phyloP scores from a whole-genome alignment of 2,888 invertebrate genomes.

The Apamea anceps region DNA sequence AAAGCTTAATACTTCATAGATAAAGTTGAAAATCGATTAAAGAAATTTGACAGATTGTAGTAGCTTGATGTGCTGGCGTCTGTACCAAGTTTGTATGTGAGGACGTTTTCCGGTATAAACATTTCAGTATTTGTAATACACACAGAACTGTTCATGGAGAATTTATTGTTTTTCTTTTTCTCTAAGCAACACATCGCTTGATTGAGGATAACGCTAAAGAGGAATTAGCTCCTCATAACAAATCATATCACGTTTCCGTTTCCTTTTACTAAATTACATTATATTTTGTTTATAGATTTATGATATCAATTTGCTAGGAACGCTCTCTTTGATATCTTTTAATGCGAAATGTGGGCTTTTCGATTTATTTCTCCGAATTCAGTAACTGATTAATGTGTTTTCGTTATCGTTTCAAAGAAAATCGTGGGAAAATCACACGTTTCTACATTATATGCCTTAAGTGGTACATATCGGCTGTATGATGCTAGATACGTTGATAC shows the following conservation, averaged over 20 bases:
- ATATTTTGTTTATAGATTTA: conserved; percentile 62
- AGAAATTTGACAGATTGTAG: no score
- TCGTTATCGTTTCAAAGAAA: conserved; percentile 36
- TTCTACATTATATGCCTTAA: neutral
- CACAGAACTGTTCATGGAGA: conserved; percentile 58
- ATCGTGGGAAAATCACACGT: conserved; percentile 30
- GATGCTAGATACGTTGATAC: neutral
- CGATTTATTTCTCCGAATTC: conserved; percentile 51
- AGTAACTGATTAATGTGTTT: conserved; percentile 58
- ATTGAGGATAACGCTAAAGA: conserved; percentile 67
- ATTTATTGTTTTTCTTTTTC: conserved; percentile 40
- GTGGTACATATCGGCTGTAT: neutral
- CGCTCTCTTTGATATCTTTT: conserved; percentile 54
- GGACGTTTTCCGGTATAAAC: no score
- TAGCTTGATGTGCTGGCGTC: no score
- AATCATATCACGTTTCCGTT: conserved; percentile 47
- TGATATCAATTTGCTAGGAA: conserved; percentile 60
- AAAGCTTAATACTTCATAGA: no score
- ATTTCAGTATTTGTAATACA: conserved; percentile 14
- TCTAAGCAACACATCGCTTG: conserved; percentile 55
- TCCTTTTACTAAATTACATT: conserved; percentile 57
- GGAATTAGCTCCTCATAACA: conserved; percentile 46
- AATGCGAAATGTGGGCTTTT: conserved; percentile 46
- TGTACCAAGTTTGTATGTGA: no score
- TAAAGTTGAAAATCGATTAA: no score